These are phyloP conservation scores for Drosophila prostipennis DNA, from an alignment of 2,888 invertebrate genomes.

Conservation along the genomic window DNA sequence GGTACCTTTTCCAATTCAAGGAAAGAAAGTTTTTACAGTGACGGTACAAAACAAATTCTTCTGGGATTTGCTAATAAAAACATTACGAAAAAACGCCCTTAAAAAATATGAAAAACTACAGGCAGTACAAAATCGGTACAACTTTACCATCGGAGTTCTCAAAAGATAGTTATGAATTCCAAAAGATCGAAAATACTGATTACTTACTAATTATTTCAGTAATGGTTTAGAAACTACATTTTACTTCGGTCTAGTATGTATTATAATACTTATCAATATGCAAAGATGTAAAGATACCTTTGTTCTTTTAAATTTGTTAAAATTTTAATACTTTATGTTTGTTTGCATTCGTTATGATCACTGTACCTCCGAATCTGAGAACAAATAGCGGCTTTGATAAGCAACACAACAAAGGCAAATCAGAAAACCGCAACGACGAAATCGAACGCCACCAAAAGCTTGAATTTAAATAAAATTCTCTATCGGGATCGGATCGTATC, in stretches of 20 bases:
- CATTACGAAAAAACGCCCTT: too few species aligned
- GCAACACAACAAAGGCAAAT: slow-evolving; percentile 11
- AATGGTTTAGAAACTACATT: too few species aligned
- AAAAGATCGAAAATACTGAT: too few species aligned
- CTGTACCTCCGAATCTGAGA: slow-evolving; percentile 25
- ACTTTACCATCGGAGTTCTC: too few species aligned
- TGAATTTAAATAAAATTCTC: slow-evolving; percentile 36
- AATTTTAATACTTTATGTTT: not conserved
- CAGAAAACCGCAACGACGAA: slow-evolving; percentile 39
- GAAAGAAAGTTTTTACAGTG: not conserved
- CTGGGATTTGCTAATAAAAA: too few species aligned
- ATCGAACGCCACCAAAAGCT: slow-evolving; percentile 35
- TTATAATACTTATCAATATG: not conserved
- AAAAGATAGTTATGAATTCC: too few species aligned
- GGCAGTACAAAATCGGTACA: too few species aligned
- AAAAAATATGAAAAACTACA: not conserved
- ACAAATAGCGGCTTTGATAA: slow-evolving; percentile 35
- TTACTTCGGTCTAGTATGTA: not conserved
- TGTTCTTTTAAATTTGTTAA: not conserved
- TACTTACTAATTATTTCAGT: too few species aligned
- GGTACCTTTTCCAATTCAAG: not conserved
- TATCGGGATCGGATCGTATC: slow-evolving; percentile 12
- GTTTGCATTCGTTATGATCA: not conserved
- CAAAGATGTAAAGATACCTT: not conserved
- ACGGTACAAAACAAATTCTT: not conserved